These are phyloP conservation scores for Naso thynnoides DNA, from an alignment of 2,797 vertebrate genomes.

Conservation along the genomic window DNA sequence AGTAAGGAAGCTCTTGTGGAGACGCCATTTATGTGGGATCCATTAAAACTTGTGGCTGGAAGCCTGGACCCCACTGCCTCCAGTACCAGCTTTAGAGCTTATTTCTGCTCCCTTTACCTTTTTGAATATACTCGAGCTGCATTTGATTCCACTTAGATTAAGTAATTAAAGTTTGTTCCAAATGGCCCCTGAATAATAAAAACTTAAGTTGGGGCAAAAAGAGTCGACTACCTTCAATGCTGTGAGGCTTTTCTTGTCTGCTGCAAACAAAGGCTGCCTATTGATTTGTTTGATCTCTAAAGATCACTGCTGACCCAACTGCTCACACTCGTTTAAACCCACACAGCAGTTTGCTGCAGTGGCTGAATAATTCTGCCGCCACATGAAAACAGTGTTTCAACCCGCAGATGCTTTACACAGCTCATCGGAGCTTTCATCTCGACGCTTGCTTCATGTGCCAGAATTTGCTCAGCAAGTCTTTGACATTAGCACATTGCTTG, in stretches of 20 bases:
- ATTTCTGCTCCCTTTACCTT: constrained; percentile 33
- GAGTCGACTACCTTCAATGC: constrained; percentile 25
- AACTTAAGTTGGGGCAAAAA: constrained; percentile 7
- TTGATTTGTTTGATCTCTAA: constrained; percentile 70
- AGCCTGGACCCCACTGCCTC: constrained; percentile 27
- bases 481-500: constrained; percentile 58
- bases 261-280: constrained; percentile 28
- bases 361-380: constrained; percentile 68
- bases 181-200: constrained; percentile 34
- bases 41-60: constrained; percentile 51
- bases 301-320: constrained; percentile 58
- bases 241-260: constrained; percentile 15
- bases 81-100: constrained; percentile 41
- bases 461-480: constrained; percentile 56
- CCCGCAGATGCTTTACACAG: constrained; percentile 18
- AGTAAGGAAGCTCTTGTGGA: constrained; percentile 17
- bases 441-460: constrained; percentile 65
- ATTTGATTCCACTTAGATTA: constrained; percentile 38
- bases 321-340: constrained; percentile 32
- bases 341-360: constrained; percentile 64
- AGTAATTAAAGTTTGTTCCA: constrained; percentile 44
- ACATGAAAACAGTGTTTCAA: constrained; percentile 44
- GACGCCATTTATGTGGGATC: constrained; percentile 47
- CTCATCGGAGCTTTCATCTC: constrained; percentile 69
- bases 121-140: constrained; percentile 18